Conservation (phyloP, 1,140 invertebrate species). For the Philotrypesis tridentata region DNA sequence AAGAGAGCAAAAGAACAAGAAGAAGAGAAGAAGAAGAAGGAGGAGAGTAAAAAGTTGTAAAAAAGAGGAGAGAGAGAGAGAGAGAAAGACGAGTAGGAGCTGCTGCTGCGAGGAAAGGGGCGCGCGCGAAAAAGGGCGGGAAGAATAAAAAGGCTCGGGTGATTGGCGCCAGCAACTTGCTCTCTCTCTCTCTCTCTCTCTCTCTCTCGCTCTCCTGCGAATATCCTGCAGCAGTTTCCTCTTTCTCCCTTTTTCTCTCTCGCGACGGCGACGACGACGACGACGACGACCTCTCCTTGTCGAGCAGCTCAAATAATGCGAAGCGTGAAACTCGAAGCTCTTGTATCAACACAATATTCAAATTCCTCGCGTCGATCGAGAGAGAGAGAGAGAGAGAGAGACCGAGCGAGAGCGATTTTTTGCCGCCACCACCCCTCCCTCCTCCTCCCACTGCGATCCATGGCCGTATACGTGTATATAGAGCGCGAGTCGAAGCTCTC, state of each 20-base stretch:
- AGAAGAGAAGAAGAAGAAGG: slow-evolving; percentile 10
- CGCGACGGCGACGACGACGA: no score
- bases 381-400: neutral
- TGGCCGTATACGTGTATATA: no score
- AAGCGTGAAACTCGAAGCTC: slow-evolving; percentile 9
- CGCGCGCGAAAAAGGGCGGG: neutral
- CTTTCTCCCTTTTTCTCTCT: neutral
- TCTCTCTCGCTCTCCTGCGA: neutral
- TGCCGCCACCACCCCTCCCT: neutral
- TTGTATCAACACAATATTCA: slow-evolving; percentile 8
- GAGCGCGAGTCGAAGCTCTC: neutral
- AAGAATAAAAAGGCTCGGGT: slow-evolving; percentile 19
- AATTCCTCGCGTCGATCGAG: neutral
- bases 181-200: neutral
- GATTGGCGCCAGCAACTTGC: slow-evolving; percentile 16
- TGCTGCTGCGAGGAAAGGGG: neutral
- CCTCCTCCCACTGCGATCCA: no score
- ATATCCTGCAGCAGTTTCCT: neutral
- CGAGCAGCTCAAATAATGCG: neutral
- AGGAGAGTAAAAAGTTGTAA: slow-evolving; percentile 18
- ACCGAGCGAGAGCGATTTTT: neutral
- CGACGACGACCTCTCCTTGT: neutral
- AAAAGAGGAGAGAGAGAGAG: neutral
- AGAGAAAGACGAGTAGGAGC: neutral
- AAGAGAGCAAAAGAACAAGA: neutral